Conservation (phyloP, 1,140 invertebrate genomes). For the Arctopsyche grandis region DNA sequence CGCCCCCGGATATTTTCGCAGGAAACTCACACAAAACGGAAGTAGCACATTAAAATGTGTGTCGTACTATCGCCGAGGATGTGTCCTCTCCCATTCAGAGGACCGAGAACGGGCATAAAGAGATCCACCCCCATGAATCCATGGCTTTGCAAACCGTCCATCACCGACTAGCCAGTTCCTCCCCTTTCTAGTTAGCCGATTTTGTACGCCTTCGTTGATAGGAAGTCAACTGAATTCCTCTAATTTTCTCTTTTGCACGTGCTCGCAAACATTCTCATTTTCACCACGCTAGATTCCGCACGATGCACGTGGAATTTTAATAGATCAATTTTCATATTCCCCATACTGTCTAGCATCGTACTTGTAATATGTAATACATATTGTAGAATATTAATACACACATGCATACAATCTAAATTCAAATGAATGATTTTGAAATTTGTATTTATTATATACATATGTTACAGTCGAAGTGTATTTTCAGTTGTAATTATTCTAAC, state of each 20-base stretch:
- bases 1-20: not conserved
- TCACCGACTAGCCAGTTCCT: not conserved
- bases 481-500: too few relatives aligned
- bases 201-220: not conserved
- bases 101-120: too few relatives aligned
- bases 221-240: not conserved
- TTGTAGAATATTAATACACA: too few relatives aligned
- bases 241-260: slow-evolving; percentile 1
- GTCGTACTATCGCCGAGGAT: not conserved
- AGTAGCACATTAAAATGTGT: not conserved
- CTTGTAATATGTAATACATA: too few relatives aligned
- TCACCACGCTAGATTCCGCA: not conserved
- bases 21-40: slow-evolving; percentile 7
- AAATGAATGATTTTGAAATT: too few relatives aligned
- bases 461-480: too few relatives aligned
- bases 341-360: not conserved
- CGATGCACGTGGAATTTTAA: not conserved
- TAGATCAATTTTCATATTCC: slow-evolving; percentile 4
- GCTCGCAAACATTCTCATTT: not conserved
- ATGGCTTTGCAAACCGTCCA: not conserved
- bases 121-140: too few relatives aligned
- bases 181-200: not conserved
- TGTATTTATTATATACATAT: too few relatives aligned
- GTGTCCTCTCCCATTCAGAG: not conserved
- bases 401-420: too few relatives aligned